Conservation (phyloP, 2,113 vertebrate genomes). For the Notiomystis cincta region DNA sequence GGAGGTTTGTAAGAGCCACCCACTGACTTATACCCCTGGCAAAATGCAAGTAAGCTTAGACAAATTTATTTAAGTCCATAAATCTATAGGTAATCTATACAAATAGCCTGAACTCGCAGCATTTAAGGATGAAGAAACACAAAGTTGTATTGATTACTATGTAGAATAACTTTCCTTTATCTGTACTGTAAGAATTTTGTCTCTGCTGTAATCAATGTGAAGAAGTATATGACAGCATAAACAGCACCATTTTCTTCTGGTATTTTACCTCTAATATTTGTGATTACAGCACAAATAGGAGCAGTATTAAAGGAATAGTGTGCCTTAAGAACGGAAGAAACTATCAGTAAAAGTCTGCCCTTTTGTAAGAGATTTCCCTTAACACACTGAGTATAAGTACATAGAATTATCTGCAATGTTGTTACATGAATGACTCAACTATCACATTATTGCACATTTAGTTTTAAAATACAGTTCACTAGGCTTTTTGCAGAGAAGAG, state of each 20-base stretch:
- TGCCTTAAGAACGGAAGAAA: neutral
- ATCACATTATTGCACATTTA: neutral
- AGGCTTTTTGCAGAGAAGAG: neutral
- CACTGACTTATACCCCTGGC: neutral
- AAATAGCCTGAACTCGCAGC: neutral
- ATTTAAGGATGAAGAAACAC: neutral
- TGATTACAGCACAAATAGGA: neutral
- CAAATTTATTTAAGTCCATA: neutral
- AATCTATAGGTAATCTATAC: neutral
- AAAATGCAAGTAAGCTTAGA: neutral
- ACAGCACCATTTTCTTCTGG: neutral
- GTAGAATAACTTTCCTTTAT: neutral
- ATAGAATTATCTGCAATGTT: neutral
- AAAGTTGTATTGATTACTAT: neutral
- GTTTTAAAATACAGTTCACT: neutral
- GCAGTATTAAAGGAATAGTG: neutral
- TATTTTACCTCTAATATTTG: neutral
- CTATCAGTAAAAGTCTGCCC: neutral
- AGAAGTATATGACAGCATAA: neutral
- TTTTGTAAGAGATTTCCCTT: neutral
- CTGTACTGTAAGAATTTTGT: neutral
- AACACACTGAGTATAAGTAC: fast-evolving
- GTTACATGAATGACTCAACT: neutral
- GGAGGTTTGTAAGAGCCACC: neutral
- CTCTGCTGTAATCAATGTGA: neutral